Conservation (phyloP, 2,113 vertebrate species). For the Theropithecus gelada region DNA sequence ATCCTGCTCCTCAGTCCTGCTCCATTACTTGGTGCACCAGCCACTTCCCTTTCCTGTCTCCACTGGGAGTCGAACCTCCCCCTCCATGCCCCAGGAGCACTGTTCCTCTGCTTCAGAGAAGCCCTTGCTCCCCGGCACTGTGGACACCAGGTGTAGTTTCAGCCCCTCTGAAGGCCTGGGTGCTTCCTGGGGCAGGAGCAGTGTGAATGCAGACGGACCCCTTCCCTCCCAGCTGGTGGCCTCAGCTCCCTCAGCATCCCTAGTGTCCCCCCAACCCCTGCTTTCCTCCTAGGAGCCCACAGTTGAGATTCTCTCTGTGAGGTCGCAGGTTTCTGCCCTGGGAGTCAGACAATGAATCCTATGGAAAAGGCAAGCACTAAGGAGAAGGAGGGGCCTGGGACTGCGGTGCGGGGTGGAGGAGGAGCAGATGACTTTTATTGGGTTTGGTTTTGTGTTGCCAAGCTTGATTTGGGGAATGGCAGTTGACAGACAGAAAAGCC, state of each 20-base stretch:
- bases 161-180: background rate
- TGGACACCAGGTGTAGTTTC: background rate
- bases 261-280: background rate
- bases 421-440: background rate
- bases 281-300: background rate
- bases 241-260: background rate
- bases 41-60: background rate
- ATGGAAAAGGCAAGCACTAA: background rate
- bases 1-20: background rate
- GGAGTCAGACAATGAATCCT: no score
- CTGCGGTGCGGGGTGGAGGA: background rate
- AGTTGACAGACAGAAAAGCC: background rate
- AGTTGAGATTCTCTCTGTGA: background rate
- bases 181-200: rapidly evolving
- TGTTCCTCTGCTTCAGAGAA: background rate
- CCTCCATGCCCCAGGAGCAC: background rate
- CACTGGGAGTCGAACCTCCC: background rate
- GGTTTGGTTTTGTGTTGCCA: background rate
- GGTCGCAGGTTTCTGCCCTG: rapidly evolving
- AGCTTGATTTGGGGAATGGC: background rate
- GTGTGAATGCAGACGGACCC: background rate
- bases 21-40: background rate
- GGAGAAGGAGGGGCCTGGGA: background rate
- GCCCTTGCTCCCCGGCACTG: background rate
- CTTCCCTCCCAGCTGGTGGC: background rate